Evolutionary conservation across 2,797 vertebrate species (phyloP).

Genomic region (Myiothlypis chrysogaster): DNA sequence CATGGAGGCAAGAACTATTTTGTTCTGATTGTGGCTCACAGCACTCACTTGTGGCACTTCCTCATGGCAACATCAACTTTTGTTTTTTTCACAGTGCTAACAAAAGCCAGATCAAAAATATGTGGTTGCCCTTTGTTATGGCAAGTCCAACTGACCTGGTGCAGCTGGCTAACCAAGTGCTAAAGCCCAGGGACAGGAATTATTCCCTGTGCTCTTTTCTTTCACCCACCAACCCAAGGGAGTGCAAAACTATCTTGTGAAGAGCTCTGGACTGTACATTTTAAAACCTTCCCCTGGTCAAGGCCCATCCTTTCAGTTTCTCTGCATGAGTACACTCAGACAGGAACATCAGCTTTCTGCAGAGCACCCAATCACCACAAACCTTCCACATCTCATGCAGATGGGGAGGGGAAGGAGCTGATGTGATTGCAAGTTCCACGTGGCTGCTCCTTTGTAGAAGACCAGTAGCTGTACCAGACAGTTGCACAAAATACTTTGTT

Average conservation of each 20-base stretch:
- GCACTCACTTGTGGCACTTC: not conserved
- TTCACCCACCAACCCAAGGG: not conserved
- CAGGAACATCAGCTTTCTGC: not conserved
- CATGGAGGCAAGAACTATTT: not conserved
- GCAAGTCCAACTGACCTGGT: not conserved
- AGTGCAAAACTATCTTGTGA: not conserved
- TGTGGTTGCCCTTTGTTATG: not conserved
- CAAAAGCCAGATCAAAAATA: not conserved
- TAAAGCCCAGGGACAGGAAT: not conserved
- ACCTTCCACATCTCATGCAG: rapidly evolving
- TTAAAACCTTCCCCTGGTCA: not conserved
- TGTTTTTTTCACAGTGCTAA: not conserved
- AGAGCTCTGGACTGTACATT: not conserved
- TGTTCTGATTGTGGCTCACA: not conserved
- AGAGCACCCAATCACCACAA: not conserved
- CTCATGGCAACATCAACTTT: not conserved
- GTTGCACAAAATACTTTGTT: not conserved
- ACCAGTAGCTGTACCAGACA: not conserved
- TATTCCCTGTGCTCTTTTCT: not conserved
- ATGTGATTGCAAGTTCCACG: not conserved
- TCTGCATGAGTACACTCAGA: not conserved
- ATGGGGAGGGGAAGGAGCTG: rapidly evolving
- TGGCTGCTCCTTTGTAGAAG: not conserved
- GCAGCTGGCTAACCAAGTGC: not conserved
- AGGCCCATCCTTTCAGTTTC: not conserved